Evolutionary conservation across 53 echinoderm and acorn worm genomes (phyloP), one percentile per base, ranked within the genome.

Genomic region (Luidia sarsii): DNA sequence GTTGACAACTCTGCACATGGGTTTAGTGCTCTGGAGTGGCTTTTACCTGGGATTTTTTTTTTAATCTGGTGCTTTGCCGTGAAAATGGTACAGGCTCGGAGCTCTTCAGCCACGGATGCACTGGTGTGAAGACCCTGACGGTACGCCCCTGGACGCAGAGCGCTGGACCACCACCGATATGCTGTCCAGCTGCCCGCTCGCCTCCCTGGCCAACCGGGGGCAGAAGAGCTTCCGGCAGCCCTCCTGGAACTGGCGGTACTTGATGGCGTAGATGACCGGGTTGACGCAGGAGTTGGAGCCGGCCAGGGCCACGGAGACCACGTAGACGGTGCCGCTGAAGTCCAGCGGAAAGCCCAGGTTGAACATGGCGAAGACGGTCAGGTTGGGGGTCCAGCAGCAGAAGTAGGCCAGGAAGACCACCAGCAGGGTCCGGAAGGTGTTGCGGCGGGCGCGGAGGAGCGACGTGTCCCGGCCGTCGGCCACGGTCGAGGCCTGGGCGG

Each of bases 361-460:
- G 34, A 80, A 87, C 70, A 80, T 87, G 7, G 80, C 50, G 36
- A 80, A 80, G 24, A 70, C 30, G 1, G 69, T 50, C 48, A 69
- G 80, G 52, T 80, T 80, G 24, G 87, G 87, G 21, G 87, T 87
- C 87, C 87, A 87, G 41, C 87, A 87, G 33, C 68, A 41, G 34
- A 63, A 68, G 50, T 69, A 87, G 29, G 38, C 64, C 0, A 57
- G 15, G 38, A 46, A 87, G 13, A 87, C 87, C 23, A 80, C 62
- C 1, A 87, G 38, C 0, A 87, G 80, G 9, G 87, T 71, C 51
- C 80, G 80, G 39, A 87, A 62, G 14, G 71, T 69, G 87, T 87
- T 87, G 33, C 66, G 51, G 8, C 83, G 33, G 20, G 56, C 72
- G 11, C 72, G 56, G 34, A 72, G 28, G 2, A 70, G 70, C 1